Conservation (phyloP, 2,113 vertebrate genomes). For the Corydoras maculifer region DNA sequence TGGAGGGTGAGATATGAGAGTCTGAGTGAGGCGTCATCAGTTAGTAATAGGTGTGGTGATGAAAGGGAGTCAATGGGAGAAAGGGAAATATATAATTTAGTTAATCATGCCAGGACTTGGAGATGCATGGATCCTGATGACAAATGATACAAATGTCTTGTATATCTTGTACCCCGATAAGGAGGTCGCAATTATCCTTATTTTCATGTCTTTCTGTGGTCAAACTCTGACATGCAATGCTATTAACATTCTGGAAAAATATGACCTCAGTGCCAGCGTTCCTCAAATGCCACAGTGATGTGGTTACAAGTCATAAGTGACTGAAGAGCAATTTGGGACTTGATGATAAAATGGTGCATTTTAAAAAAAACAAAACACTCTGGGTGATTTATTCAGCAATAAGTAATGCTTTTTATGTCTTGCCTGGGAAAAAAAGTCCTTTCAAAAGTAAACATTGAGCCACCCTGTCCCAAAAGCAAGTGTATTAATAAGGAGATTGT, state of each 20-base stretch:
- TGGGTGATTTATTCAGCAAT: conserved; percentile 20
- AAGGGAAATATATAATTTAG: conserved; percentile 24
- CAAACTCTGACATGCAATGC: conserved; percentile 20
- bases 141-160: conserved; percentile 29
- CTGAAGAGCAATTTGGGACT: conserved; percentile 20
- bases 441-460: conserved; percentile 15
- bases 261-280: conserved; percentile 35
- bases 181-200: conserved; percentile 14
- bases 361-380: background rate
- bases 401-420: conserved; percentile 9
- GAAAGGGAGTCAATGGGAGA: conserved; percentile 12
- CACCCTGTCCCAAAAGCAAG: background rate
- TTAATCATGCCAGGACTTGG: conserved; percentile 41
- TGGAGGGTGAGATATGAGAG: background rate
- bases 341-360: conserved; percentile 29
- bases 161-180: conserved; percentile 15
- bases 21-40: background rate
- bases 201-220: conserved; percentile 19
- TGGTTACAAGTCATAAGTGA: conserved; percentile 24
- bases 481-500: too few relatives aligned
- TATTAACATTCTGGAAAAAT: conserved; percentile 28
- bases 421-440: conserved; percentile 10
- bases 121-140: conserved; percentile 24
- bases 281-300: conserved; percentile 19
- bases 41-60: conserved; percentile 10